These are phyloP conservation scores for Protodeltote pygarga DNA, from an alignment of 2,888 invertebrate species.

Conservation along the genomic window DNA sequence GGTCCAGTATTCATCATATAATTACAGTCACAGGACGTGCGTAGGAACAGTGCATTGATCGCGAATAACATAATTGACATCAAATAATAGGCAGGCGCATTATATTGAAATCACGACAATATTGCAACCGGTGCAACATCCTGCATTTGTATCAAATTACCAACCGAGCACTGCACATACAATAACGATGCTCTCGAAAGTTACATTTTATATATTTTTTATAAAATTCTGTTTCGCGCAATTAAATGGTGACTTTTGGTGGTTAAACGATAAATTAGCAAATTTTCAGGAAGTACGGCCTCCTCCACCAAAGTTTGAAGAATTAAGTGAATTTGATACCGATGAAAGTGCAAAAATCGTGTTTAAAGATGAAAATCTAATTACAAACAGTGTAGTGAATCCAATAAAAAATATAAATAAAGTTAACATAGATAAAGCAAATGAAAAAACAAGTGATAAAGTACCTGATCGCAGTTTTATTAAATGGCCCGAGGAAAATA, in stretches of 20 bases:
- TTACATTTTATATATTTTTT: conserved; percentile 53
- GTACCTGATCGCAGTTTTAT: conserved; percentile 9
- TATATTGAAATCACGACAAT: conserved; percentile 68
- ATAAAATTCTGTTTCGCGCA: conserved; percentile 61
- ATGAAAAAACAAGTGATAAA: conserved; percentile 1
- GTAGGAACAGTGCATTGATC: conserved; percentile 53
- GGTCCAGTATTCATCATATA: conserved; percentile 58
- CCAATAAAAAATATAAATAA: conserved; percentile 12
- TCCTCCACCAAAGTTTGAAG: conserved; percentile 65
- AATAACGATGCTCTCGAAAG: conserved; percentile 57
- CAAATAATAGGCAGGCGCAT: conserved; percentile 65
- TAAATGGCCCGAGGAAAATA: conserved; percentile 31
- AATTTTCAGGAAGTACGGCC: conserved; percentile 57
- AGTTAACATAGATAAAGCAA: background rate
- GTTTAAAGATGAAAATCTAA: conserved; percentile 62
- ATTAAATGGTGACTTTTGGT: conserved; percentile 79
- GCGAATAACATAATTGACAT: conserved; percentile 68
- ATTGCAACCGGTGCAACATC: conserved; percentile 70
- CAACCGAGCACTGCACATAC: conserved; percentile 46
- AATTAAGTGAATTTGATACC: conserved; percentile 67
- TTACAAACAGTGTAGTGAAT: conserved; percentile 15
- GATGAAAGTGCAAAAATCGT: conserved; percentile 73
- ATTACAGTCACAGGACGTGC: conserved; percentile 59
- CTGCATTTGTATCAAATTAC: conserved; percentile 61
- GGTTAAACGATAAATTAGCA: conserved; percentile 71